Percentiles rank a stretch among this genome's conserved stretches.
Evolutionary conservation across 1,140 invertebrate genomes (phyloP).

Genomic region (Oedothorax gibbosus): DNA sequence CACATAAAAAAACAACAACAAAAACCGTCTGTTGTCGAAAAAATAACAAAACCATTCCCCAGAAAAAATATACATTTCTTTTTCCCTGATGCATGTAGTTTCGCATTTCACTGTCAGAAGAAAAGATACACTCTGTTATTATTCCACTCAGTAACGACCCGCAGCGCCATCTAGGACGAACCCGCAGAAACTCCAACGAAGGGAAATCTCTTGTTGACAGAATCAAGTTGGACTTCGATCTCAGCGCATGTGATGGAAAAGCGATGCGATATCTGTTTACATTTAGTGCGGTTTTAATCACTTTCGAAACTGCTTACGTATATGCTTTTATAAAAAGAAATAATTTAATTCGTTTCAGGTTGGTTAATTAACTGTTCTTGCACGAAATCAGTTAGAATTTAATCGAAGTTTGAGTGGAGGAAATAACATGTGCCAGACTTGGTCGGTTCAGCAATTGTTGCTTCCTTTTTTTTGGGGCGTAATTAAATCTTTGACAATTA

Average conservation of each 20-base stretch:
- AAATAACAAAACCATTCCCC: not conserved
- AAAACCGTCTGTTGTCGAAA: no score
- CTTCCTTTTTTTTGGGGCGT: no score
- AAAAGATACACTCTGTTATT: constrained; percentile 53
- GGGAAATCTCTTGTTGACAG: constrained; percentile 45
- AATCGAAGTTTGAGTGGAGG: no score
- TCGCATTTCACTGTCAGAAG: constrained; percentile 57
- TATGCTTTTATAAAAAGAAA: no score
- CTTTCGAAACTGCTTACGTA: not conserved
- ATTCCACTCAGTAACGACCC: constrained; percentile 32
- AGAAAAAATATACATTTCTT: constrained; percentile 6
- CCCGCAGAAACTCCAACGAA: constrained; percentile 13
- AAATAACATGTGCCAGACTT: no score
- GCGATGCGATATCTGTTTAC: not conserved
- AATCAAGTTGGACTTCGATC: constrained; percentile 55
- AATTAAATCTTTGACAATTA: no score
- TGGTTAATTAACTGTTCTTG: no score
- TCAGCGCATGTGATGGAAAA: not conserved
- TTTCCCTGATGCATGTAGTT: constrained; percentile 26
- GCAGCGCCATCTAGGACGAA: constrained; percentile 46
- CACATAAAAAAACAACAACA: no score
- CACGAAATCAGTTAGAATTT: no score
- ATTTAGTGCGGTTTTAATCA: not conserved
- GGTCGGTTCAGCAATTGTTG: no score
- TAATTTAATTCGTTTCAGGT: no score